Evolutionary conservation across 1,140 invertebrate species (phyloP).

Genomic region (Tetraneura akinire): DNA sequence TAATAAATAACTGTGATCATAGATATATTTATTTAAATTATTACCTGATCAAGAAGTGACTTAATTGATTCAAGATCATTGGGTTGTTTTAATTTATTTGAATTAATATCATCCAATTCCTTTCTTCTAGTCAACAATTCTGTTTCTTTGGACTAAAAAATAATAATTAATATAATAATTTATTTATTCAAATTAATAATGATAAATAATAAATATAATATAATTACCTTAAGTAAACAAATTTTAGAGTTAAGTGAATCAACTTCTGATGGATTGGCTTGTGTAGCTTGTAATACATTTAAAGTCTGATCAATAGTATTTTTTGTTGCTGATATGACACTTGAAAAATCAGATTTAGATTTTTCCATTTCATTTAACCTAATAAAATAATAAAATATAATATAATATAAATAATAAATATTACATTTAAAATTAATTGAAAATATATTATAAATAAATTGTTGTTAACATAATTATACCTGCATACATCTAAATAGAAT

Average conservation of each 20-base stretch:
- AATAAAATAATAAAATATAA: not conserved
- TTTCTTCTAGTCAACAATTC: conserved; percentile 65
- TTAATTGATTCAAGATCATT: conserved; percentile 61
- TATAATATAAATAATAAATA: too few species aligned
- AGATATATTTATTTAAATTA: not conserved
- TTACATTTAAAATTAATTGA: not conserved
- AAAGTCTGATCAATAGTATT: conserved; percentile 59
- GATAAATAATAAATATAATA: conserved; percentile 3
- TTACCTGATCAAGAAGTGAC: conserved; percentile 63
- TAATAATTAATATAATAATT: conserved; percentile 52
- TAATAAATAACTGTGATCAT: too few species aligned
- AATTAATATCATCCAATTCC: conserved; percentile 64
- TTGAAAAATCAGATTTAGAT: conserved; percentile 46
- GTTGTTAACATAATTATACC: conserved; percentile 37
- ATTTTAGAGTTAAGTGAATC: conserved; percentile 66
- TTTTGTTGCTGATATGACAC: conserved; percentile 27
- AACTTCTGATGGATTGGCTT: conserved; percentile 69
- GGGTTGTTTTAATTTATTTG: conserved; percentile 58
- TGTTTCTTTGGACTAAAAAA: conserved; percentile 69
- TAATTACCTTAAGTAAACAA: conserved; percentile 67
- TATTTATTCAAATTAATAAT: not conserved
- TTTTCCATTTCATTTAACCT: conserved; percentile 48
- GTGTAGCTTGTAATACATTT: conserved; percentile 63
- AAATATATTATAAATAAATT: conserved; percentile 13
- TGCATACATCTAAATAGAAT: not conserved